These are phyloP conservation scores for Enteromius anoplus DNA, from an alignment of 2,797 vertebrate genomes.

Conservation along the genomic window DNA sequence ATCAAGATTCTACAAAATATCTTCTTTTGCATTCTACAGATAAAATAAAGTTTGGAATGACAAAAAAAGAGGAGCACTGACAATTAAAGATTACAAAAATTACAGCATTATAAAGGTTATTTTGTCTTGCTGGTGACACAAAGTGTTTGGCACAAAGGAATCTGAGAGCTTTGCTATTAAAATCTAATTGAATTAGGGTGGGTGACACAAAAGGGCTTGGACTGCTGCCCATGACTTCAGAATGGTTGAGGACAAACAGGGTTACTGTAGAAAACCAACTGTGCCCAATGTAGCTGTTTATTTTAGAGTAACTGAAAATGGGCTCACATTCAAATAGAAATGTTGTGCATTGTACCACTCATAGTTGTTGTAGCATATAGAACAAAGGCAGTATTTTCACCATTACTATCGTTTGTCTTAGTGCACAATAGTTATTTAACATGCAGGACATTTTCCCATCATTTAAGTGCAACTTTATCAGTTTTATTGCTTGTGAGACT, in stretches of 20 bases:
- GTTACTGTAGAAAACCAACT: conserved; percentile 66
- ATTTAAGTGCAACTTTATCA: conserved; percentile 40
- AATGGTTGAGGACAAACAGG: conserved; percentile 56
- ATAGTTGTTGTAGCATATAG: not conserved
- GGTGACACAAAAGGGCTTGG: conserved; percentile 58
- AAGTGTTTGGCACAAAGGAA: conserved; percentile 45
- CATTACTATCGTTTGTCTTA: conserved; percentile 3
- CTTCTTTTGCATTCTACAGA: not conserved
- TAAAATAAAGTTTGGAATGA: not conserved
- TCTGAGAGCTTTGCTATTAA: conserved; percentile 43
- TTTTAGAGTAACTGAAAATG: conserved; percentile 51
- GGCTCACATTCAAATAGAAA: conserved; percentile 37
- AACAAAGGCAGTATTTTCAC: conserved; percentile 20
- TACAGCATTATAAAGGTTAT: not conserved
- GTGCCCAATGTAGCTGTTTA: conserved; percentile 54
- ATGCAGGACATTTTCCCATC: conserved; percentile 42
- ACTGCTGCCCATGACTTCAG: conserved; percentile 43
- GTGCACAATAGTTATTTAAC: conserved; percentile 29
- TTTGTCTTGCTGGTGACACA: conserved; percentile 48
- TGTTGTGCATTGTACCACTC: conserved; percentile 34
- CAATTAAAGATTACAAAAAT: not conserved
- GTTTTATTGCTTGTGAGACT: conserved; percentile 28
- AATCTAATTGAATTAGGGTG: conserved; percentile 64
- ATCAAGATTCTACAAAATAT: not conserved
- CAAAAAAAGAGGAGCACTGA: conserved; percentile 12